Percentiles rank a stretch among this genome's conserved stretches.
Evolutionary conservation across 1,140 invertebrate species (phyloP).

Genomic region (Musca domestica): DNA sequence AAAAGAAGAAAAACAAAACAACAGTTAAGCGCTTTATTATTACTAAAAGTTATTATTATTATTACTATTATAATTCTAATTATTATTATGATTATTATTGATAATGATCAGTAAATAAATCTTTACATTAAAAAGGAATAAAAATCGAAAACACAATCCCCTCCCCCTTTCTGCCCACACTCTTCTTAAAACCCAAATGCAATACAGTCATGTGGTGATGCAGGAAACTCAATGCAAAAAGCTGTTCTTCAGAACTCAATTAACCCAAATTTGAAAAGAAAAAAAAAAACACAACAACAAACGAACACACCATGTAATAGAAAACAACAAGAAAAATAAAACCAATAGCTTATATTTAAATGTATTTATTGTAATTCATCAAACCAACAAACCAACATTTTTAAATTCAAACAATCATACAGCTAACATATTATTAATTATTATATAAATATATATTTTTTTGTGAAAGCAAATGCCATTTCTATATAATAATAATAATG

Average conservation of each 20-base stretch:
- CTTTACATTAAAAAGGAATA: background rate
- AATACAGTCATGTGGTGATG: no score
- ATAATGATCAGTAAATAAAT: slow-evolving; percentile 18
- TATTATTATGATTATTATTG: slow-evolving; percentile 20
- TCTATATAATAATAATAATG: background rate
- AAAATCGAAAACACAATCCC: no score
- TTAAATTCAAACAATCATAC: background rate
- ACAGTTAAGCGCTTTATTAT: slow-evolving; percentile 7
- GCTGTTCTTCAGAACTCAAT: no score
- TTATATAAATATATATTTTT: no score
- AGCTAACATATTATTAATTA: no score
- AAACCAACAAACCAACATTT: background rate
- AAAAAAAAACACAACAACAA: background rate
- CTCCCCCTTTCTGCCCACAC: no score
- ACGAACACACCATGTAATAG: background rate
- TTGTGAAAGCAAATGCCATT: background rate
- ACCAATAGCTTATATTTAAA: background rate
- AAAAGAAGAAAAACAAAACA: background rate
- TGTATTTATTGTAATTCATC: slow-evolving; percentile 18
- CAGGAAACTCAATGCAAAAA: no score
- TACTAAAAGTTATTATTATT: slow-evolving; percentile 22
- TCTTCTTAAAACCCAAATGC: no score
- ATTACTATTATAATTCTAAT: no score
- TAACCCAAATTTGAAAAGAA: no score
- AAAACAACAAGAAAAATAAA: no score